Conservation (phyloP, 1,140 invertebrate genomes). For the Drosophila ficusphila region DNA sequence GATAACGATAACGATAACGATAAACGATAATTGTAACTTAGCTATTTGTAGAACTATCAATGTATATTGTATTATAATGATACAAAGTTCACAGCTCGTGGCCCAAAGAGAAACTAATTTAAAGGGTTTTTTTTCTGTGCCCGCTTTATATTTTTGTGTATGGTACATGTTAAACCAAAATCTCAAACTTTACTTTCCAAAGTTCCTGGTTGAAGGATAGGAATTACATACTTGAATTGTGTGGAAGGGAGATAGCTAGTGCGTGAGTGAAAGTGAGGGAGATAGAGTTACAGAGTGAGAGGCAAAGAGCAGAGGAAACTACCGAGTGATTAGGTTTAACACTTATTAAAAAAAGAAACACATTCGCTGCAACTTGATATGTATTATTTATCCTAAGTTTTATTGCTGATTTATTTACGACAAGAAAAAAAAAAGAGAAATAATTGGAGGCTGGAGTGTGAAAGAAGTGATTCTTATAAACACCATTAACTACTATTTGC, state of each 20-base stretch:
- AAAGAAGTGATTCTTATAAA: background rate
- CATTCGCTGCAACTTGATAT: background rate
- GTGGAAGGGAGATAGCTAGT: background rate
- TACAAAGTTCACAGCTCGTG: constrained; percentile 13
- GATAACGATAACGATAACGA: constrained; percentile 48
- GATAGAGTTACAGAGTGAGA: constrained; percentile 11
- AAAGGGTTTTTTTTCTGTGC: constrained; percentile 4
- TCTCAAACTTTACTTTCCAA: background rate
- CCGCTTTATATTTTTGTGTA: background rate
- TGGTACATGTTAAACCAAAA: background rate
- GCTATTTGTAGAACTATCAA: constrained; percentile 71
- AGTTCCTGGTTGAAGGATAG: constrained; percentile 1
- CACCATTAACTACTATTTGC: constrained; percentile 9
- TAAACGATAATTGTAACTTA: constrained; percentile 67
- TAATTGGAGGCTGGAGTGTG: background rate
- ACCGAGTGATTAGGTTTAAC: background rate
- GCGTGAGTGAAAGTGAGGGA: constrained; percentile 17
- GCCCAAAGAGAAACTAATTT: constrained; percentile 6
- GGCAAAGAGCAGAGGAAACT: constrained; percentile 26
- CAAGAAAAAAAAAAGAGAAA: background rate
- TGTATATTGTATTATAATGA: constrained; percentile 58
- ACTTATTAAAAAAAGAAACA: background rate
- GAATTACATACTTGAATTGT: background rate
- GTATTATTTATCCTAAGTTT: background rate
- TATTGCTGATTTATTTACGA: background rate